phyloP scores from a whole-genome alignment of 1,140 invertebrate species.

The Drosophila murphyi region DNA sequence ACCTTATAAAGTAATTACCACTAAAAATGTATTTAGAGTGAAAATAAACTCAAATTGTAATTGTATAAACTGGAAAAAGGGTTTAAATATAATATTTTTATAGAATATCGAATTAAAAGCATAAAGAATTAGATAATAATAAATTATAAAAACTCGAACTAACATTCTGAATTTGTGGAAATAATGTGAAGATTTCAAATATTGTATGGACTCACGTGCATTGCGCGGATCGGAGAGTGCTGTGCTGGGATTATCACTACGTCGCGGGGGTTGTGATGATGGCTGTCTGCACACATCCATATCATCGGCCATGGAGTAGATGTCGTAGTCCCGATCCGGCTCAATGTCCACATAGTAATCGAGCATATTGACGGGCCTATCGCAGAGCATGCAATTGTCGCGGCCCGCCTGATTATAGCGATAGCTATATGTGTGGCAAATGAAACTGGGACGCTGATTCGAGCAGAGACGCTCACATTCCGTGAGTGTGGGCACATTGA shows the following conservation, averaged over 20 bases:
- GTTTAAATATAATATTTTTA: too few species aligned
- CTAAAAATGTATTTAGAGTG: too few species aligned
- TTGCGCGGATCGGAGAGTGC: conserved; percentile 76
- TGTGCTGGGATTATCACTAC: conserved; percentile 61
- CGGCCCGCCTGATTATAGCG: conserved; percentile 85
- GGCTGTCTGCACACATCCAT: conserved; percentile 85
- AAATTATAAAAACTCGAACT: too few species aligned
- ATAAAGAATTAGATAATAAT: too few species aligned
- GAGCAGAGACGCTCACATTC: conserved; percentile 91
- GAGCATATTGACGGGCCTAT: conserved; percentile 87
- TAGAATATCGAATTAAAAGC: too few species aligned
- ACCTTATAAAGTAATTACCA: too few species aligned
- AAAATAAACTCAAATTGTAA: too few species aligned
- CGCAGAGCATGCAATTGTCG: conserved; percentile 91
- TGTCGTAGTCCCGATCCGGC: conserved; percentile 91
- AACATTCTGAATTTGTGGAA: too few species aligned
- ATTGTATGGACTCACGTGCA: conserved; percentile 65
- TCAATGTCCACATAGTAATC: conserved; percentile 90
- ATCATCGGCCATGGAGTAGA: conserved; percentile 89
- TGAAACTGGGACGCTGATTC: conserved; percentile 88
- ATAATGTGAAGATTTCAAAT: too few species aligned
- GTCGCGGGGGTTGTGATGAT: conserved; percentile 38
- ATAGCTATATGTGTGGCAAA: conserved; percentile 91
- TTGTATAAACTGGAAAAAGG: too few species aligned
- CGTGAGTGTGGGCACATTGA: conserved; percentile 88